A percentile compares a stretch with the other conserved stretches of the same genome.
Conservation (phyloP, 2,888 invertebrate genomes). For the Ormyrus thymus region DNA sequence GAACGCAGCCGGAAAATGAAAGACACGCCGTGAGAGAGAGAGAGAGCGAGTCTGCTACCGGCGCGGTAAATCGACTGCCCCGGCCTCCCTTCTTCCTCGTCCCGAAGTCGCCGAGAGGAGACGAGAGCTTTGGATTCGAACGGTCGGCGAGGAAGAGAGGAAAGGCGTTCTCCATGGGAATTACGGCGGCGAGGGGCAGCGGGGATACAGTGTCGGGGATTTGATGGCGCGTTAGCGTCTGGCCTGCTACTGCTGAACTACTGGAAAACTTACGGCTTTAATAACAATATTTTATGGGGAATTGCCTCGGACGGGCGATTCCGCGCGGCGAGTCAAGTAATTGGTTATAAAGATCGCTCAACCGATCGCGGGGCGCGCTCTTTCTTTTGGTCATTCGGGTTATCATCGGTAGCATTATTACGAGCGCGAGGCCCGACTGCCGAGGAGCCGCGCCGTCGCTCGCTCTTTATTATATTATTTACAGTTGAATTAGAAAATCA, state of each 20-base stretch:
- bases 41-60: slow-evolving; percentile 7
- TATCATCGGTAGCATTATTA: too few relatives aligned
- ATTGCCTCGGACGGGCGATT: background rate
- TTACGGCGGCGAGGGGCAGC: background rate
- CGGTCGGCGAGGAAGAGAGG: background rate
- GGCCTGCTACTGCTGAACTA: slow-evolving; percentile 9
- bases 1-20: slow-evolving; percentile 21
- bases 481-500: too few relatives aligned
- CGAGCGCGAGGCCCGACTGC: too few relatives aligned
- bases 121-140: slow-evolving; percentile 33
- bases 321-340: background rate
- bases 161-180: slow-evolving; percentile 7
- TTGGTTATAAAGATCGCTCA: slow-evolving; percentile 12
- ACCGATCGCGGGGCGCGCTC: background rate
- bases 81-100: background rate
- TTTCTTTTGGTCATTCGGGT: background rate
- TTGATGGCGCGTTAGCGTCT: slow-evolving; percentile 20
- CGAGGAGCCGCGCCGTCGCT: too few relatives aligned
- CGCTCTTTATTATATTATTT: too few relatives aligned
- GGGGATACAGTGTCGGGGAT: background rate
- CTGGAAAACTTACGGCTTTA: slow-evolving; percentile 23
- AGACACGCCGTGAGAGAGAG: background rate
- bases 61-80: slow-evolving; percentile 30
- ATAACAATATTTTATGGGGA: slow-evolving; percentile 11
- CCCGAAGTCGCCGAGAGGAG: background rate